These are phyloP conservation scores for Paradisaea rubra DNA, from an alignment of 2,113 vertebrate species.

Conservation along the genomic window DNA sequence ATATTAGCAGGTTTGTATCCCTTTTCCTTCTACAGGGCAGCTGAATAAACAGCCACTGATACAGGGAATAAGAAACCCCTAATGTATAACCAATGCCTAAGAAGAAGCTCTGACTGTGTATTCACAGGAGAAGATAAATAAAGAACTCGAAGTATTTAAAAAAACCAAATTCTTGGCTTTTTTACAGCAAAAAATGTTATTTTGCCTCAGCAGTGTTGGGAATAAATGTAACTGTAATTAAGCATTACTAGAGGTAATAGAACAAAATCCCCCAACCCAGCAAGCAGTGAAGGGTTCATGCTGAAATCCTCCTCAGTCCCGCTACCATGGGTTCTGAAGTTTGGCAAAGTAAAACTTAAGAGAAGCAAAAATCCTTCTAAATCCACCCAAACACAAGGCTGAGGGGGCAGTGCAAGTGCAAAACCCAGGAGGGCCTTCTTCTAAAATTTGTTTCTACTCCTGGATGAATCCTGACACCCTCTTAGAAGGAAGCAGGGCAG, in stretches of 20 bases:
- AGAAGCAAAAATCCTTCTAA: background rate
- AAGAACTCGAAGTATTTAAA: background rate
- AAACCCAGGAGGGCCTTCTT: accelerated
- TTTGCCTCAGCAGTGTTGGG: background rate
- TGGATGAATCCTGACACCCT: background rate
- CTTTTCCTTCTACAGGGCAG: background rate
- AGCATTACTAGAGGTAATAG: background rate
- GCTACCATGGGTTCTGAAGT: background rate
- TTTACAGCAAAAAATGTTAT: background rate
- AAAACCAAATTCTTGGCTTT: background rate
- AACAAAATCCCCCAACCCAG: background rate
- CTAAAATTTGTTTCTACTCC: background rate
- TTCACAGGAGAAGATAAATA: background rate
- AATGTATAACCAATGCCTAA: background rate
- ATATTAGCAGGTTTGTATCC: background rate
- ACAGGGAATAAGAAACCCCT: background rate
- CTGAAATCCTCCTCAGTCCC: background rate
- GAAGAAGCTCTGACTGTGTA: background rate
- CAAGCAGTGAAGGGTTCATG: background rate
- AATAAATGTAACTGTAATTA: background rate
- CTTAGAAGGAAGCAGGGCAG: background rate
- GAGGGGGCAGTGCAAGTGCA: background rate
- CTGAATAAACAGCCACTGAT: background rate
- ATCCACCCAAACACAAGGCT: background rate
- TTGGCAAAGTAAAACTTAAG: background rate